A percentile compares a stretch with the other conserved stretches of the same genome.
These are phyloP conservation scores for Drosophila subobscura DNA, from an alignment of 1,140 invertebrate species.

Conservation along the genomic window DNA sequence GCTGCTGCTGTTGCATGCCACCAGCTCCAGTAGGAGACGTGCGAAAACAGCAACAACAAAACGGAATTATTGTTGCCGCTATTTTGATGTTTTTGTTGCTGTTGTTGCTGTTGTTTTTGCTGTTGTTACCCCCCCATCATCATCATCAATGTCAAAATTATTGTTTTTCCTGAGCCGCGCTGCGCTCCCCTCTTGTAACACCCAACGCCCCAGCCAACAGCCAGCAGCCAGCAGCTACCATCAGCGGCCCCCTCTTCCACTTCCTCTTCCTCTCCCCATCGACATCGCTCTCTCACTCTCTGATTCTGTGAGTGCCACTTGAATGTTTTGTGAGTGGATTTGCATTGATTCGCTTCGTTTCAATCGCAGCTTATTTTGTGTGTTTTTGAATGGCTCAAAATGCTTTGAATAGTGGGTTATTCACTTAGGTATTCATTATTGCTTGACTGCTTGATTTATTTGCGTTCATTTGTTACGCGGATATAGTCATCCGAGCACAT, in stretches of 20 bases:
- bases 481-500: too few species aligned
- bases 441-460: too few species aligned
- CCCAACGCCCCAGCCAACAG: conserved; percentile 8
- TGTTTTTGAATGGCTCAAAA: not conserved
- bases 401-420: not conserved
- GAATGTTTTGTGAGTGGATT: conserved; percentile 56
- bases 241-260: too few species aligned
- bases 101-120: conserved; percentile 27
- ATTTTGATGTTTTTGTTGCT: not conserved
- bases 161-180: conserved; percentile 64
- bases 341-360: conserved; percentile 45
- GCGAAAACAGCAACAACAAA: conserved; percentile 53
- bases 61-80: conserved; percentile 48
- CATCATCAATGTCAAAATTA: conserved; percentile 80
- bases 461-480: too few species aligned
- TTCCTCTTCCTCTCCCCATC: conserved; percentile 8
- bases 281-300: too few species aligned
- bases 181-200: not conserved
- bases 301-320: conserved; percentile 44
- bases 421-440: too few species aligned
- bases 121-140: conserved; percentile 42
- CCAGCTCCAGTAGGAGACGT: conserved; percentile 46
- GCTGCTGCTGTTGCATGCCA: conserved; percentile 60
- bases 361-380: conserved; percentile 8
- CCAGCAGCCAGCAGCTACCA: too few species aligned